These are phyloP conservation scores for Xestia ashworthii DNA, from an alignment of 2,888 invertebrate genomes.

Conservation along the genomic window DNA sequence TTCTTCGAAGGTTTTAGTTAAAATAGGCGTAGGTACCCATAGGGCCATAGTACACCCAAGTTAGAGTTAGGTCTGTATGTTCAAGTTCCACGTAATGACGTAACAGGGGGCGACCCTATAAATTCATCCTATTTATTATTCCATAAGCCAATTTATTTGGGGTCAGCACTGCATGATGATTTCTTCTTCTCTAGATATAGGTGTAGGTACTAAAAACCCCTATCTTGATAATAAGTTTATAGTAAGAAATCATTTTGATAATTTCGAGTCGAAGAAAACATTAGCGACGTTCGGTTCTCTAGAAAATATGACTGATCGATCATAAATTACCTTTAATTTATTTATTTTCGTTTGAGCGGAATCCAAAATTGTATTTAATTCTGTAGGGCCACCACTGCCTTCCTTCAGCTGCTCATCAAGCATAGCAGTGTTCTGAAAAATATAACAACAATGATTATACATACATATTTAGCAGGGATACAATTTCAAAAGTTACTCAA, in stretches of 20 bases:
- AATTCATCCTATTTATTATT: no score
- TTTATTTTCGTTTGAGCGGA: conserved; percentile 96
- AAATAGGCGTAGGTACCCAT: no score
- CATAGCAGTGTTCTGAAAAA: conserved; percentile 85
- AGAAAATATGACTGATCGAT: not conserved
- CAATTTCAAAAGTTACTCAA: not conserved
- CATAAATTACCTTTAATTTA: conserved; percentile 93
- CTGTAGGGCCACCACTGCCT: conserved; percentile 94
- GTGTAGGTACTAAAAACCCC: not conserved
- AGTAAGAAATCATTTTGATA: not conserved
- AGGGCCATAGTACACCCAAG: not conserved
- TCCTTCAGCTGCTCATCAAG: conserved; percentile 92
- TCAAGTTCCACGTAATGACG: not conserved
- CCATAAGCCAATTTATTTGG: no score
- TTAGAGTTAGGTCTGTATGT: not conserved
- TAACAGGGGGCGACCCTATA: not conserved
- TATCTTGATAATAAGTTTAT: not conserved
- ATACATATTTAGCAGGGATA: not conserved
- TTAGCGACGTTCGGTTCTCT: not conserved
- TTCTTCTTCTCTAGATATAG: no score
- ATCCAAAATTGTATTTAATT: conserved; percentile 94
- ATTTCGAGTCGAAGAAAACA: not conserved
- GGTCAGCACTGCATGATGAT: no score
- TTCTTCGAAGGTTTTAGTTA: not conserved
- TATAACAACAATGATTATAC: not conserved